A percentile compares a stretch with the other conserved stretches of the same genome.
phyloP scores from a whole-genome alignment of 2,888 invertebrate species.

The Pammene aurita region DNA sequence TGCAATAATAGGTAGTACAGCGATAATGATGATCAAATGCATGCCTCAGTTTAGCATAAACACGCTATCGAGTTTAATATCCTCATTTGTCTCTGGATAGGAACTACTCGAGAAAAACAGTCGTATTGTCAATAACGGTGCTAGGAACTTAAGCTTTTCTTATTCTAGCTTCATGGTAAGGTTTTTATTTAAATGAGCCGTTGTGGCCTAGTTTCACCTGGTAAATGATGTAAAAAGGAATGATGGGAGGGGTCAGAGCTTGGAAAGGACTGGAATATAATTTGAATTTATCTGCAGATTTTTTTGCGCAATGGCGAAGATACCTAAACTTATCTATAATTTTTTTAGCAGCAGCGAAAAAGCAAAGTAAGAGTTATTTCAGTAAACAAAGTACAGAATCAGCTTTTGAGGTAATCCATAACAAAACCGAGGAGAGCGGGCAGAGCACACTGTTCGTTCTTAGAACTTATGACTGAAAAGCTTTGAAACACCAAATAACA shows the following conservation, averaged over 20 bases:
- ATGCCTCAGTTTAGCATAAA: conserved; percentile 27
- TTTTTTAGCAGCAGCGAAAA: neutral
- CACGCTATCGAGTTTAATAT: conserved; percentile 30
- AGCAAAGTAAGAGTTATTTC: too few species aligned
- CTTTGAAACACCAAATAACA: too few species aligned
- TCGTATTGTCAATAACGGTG: neutral
- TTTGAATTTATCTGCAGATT: neutral
- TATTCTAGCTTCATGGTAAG: neutral
- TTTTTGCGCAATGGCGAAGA: neutral
- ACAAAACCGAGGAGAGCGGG: too few species aligned
- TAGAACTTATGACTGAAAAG: too few species aligned
- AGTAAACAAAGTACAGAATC: too few species aligned
- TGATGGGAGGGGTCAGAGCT: conserved; percentile 14
- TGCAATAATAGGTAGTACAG: neutral
- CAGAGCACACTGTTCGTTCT: too few species aligned
- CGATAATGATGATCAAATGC: conserved; percentile 34
- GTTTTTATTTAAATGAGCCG: conserved; percentile 24
- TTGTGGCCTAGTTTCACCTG: conserved; percentile 25
- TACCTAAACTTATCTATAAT: too few species aligned
- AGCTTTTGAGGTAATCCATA: too few species aligned
- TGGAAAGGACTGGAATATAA: neutral
- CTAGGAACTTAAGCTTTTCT: neutral
- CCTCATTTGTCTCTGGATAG: conserved; percentile 21
- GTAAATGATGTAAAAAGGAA: conserved; percentile 20
- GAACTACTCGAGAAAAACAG: neutral